Percentiles rank a stretch among this genome's conserved stretches.
These are phyloP conservation scores for Hesperia comma DNA, from an alignment of 2,888 invertebrate genomes.

Conservation along the genomic window DNA sequence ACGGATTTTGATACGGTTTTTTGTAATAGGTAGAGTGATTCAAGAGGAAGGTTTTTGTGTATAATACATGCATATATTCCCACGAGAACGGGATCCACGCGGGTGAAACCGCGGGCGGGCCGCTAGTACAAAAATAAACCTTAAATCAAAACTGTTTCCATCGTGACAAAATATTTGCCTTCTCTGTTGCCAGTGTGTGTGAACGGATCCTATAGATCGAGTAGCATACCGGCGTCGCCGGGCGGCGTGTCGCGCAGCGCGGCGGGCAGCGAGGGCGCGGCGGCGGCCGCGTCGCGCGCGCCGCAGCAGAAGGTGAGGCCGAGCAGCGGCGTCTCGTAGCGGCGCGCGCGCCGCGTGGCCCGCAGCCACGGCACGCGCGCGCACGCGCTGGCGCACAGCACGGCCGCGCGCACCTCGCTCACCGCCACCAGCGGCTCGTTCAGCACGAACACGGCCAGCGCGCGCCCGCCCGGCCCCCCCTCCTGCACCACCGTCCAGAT, in stretches of 20 bases:
- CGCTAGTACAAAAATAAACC: no score
- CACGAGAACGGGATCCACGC: no score
- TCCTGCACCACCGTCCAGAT: conserved; percentile 68
- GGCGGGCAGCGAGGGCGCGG: conserved; percentile 59
- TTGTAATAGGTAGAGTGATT: no score
- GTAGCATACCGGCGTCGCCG: conserved; percentile 60
- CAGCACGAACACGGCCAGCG: conserved; percentile 63
- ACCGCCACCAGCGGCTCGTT: conserved; percentile 77
- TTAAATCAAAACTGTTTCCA: no score
- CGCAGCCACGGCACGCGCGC: conserved; percentile 61
- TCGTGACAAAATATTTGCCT: no score
- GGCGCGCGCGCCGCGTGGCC: conserved; percentile 53
- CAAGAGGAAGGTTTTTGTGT: no score
- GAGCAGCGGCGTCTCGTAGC: conserved; percentile 68
- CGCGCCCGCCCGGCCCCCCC: conserved; percentile 46
- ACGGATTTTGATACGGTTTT: no score
- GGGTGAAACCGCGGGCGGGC: no score
- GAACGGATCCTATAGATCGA: conserved; percentile 45
- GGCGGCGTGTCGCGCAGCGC: conserved; percentile 41
- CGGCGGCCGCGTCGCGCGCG: conserved; percentile 55
- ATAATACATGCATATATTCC: no score
- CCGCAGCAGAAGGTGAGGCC: conserved; percentile 75
- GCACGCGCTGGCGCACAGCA: conserved; percentile 73
- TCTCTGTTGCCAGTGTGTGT: no score
- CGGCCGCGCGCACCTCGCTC: conserved; percentile 68